Conservation (phyloP, 2,888 invertebrate genomes). For the Nephrotoma flavescens region DNA sequence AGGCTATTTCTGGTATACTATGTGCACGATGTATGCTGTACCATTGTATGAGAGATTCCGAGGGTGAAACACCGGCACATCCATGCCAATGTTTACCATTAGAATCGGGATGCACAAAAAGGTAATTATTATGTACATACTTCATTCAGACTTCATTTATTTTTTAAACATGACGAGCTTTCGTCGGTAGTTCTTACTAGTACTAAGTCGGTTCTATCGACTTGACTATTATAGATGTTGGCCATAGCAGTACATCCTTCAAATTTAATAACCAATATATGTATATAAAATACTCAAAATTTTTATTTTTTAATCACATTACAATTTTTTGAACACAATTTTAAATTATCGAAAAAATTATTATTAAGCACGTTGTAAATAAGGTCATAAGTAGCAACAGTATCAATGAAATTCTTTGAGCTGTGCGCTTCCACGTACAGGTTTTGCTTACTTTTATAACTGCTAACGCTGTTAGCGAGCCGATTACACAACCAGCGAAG, state of each 20-base stretch:
- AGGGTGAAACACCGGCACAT: constrained; percentile 72
- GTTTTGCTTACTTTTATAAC: not conserved
- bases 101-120: constrained; percentile 57
- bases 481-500: not conserved
- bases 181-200: no score
- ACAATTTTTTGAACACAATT: no score
- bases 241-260: no score
- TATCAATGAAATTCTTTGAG: not conserved
- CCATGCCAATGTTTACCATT: constrained; percentile 64
- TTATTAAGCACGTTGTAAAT: not conserved
- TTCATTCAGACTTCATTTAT: not conserved
- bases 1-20: constrained; percentile 67
- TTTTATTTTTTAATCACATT: no score
- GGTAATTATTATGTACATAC: constrained; percentile 27
- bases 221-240: no score
- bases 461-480: not conserved
- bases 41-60: constrained; percentile 84
- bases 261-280: no score
- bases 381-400: not conserved
- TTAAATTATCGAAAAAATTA: not conserved
- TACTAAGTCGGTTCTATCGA: no score
- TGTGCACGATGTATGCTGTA: constrained; percentile 84
- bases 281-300: no score
- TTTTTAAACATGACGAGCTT: no score
- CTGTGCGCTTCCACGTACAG: not conserved